Conservation (phyloP, 2,888 invertebrate genomes). For the Heteromurus nitidus region DNA sequence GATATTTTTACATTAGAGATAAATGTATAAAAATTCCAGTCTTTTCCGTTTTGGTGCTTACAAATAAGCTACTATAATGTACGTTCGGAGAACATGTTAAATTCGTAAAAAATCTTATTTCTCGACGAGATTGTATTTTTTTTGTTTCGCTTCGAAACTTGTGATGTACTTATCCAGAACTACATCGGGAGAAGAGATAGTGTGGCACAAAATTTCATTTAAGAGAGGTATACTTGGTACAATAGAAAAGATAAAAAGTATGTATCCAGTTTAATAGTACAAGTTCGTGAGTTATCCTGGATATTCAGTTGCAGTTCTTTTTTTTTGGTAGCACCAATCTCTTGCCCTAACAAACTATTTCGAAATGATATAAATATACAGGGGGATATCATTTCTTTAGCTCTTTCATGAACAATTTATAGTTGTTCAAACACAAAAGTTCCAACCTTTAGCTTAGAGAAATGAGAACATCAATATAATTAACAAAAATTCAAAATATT, state of each 20-base stretch:
- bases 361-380: too few relatives aligned
- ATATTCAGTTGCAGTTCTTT: background rate
- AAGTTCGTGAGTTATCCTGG: background rate
- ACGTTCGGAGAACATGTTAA: conserved; percentile 17
- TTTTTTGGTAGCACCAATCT: conserved; percentile 42
- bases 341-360: too few relatives aligned
- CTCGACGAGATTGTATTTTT: background rate
- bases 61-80: conserved; percentile 5
- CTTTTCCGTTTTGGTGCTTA: conserved; percentile 53
- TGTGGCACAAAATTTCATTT: conserved; percentile 47
- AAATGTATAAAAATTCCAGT: conserved; percentile 46
- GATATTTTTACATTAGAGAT: background rate
- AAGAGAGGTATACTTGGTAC: conserved; percentile 32
- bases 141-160: background rate
- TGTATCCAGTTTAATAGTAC: background rate
- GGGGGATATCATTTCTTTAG: too few relatives aligned
- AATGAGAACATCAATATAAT: too few relatives aligned
- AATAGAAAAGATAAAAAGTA: conserved; percentile 8
- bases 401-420: too few relatives aligned
- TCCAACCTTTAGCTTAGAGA: too few relatives aligned
- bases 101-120: conserved; percentile 2
- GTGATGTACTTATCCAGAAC: background rate
- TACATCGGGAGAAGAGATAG: conserved; percentile 22
- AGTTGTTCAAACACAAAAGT: too few relatives aligned
- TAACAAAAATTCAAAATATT: too few relatives aligned